phyloP scores from a whole-genome alignment of 2,113 vertebrate genomes.

The Nothobranchius kuhntae region DNA sequence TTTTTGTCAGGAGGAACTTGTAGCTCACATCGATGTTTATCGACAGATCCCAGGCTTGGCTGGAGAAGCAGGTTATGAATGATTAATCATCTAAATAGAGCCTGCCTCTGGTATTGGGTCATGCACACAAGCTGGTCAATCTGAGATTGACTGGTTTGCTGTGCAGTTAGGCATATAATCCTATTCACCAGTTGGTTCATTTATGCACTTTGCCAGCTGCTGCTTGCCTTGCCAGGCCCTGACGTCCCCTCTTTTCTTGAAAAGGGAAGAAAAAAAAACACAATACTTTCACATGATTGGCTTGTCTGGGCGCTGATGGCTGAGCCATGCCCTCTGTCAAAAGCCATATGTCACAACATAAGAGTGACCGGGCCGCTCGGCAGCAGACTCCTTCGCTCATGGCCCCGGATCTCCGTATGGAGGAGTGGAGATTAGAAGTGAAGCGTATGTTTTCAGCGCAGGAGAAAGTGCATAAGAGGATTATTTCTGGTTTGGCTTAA shows the following conservation, averaged over 20 bases:
- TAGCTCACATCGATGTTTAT: conserved; percentile 6
- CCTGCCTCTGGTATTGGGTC: conserved; percentile 63
- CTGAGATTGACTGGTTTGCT: conserved; percentile 73
- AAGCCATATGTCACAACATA: conserved; percentile 77
- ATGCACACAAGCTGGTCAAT: conserved; percentile 76
- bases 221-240: conserved; percentile 71
- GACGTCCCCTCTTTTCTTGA: conserved; percentile 49
- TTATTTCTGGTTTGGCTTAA: too few species aligned
- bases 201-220: conserved; percentile 78
- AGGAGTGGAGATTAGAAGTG: conserved; percentile 53
- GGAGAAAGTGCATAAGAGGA: conserved; percentile 60
- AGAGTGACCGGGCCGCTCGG: conserved; percentile 46
- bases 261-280: neutral
- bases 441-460: conserved; percentile 42
- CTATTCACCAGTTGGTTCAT: conserved; percentile 73
- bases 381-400: conserved; percentile 27
- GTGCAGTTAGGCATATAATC: conserved; percentile 82
- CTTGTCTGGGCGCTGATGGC: conserved; percentile 62
- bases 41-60: conserved; percentile 48
- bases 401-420: conserved; percentile 54
- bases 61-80: conserved; percentile 68
- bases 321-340: conserved; percentile 56
- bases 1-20: conserved; percentile 27
- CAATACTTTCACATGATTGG: conserved; percentile 58
- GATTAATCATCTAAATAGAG: conserved; percentile 56